A percentile compares a stretch with the other conserved stretches of the same genome.
phyloP scores from a whole-genome alignment of 2,797 vertebrate species.

The Emydoidea blandingii region DNA sequence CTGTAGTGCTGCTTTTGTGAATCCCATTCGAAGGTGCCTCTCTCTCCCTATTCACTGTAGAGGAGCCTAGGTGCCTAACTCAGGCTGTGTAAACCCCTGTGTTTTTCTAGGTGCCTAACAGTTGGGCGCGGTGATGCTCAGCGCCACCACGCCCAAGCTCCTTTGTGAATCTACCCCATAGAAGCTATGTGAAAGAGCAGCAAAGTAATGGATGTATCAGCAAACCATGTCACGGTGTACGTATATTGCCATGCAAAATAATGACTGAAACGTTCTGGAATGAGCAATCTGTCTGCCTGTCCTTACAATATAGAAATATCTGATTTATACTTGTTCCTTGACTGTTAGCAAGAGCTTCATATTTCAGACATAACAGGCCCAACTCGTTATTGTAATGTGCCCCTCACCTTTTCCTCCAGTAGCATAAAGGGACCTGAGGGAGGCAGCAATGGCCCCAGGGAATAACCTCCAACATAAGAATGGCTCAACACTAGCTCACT shows the following conservation, averaged over 20 bases:
- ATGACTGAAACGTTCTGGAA: constrained; percentile 63
- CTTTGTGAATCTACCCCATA: too few species aligned
- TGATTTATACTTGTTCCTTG: constrained; percentile 45
- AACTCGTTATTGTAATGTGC: constrained; percentile 32
- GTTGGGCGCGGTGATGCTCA: too few species aligned
- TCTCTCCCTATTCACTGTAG: too few species aligned
- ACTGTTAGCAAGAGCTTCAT: constrained; percentile 49
- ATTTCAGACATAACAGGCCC: constrained; percentile 34
- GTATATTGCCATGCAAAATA: constrained; percentile 52
- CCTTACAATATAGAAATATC: constrained; percentile 26
- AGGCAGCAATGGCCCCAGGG: constrained; percentile 50
- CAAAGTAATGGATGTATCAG: constrained; percentile 17
- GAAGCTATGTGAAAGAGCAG: background rate
- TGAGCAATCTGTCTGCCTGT: constrained; percentile 1
- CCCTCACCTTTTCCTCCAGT: constrained; percentile 41
- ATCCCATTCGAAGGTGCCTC: too few species aligned
- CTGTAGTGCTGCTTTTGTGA: too few species aligned
- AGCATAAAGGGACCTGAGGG: constrained; percentile 35
- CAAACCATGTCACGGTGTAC: constrained; percentile 1
- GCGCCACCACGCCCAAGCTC: too few species aligned
- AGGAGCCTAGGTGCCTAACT: too few species aligned
- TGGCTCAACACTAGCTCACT: background rate
- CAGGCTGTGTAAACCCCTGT: too few species aligned
- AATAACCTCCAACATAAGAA: constrained; percentile 26
- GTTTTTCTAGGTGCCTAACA: too few species aligned